Conservation (phyloP, 1,140 invertebrate species). For the Globodera rostochiensis region DNA sequence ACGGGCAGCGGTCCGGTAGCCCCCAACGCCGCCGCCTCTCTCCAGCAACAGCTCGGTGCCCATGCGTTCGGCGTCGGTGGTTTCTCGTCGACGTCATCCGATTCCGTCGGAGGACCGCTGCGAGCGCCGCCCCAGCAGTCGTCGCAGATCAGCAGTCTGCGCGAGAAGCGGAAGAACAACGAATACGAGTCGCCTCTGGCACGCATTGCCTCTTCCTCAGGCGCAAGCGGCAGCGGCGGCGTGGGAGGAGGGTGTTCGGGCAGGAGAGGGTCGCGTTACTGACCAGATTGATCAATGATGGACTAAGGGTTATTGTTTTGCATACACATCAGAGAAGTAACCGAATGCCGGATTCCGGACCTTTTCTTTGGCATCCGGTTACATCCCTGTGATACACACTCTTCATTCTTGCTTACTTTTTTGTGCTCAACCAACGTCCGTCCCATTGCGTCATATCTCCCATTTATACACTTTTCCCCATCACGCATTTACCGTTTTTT, state of each 20-base stretch:
- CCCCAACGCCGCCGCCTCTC: background rate
- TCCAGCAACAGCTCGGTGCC: conserved; percentile 5
- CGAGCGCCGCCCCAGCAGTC: background rate
- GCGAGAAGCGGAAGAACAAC: conserved; percentile 53
- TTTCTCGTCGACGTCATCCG: conserved; percentile 11
- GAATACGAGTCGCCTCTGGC: conserved; percentile 50
- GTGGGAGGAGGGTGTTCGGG: background rate
- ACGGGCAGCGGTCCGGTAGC: background rate
- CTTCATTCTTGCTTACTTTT: too few relatives aligned
- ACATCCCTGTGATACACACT: too few relatives aligned
- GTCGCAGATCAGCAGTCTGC: conserved; percentile 29
- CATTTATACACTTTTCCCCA: background rate
- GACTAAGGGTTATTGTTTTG: too few relatives aligned
- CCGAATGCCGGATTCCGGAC: too few relatives aligned
- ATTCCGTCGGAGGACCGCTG: conserved; percentile 4
- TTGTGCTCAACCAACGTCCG: too few relatives aligned
- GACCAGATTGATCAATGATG: background rate
- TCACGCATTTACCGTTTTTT: background rate
- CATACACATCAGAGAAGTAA: too few relatives aligned
- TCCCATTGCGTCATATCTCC: too few relatives aligned
- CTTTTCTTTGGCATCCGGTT: too few relatives aligned
- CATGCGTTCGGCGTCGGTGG: background rate
- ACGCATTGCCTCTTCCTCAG: conserved; percentile 15
- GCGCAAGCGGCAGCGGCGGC: too few relatives aligned
- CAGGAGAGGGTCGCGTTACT: background rate